Base-by-base conservation (phyloP, 2,797 vertebrate species). In the Alauda arvensis region DNA sequence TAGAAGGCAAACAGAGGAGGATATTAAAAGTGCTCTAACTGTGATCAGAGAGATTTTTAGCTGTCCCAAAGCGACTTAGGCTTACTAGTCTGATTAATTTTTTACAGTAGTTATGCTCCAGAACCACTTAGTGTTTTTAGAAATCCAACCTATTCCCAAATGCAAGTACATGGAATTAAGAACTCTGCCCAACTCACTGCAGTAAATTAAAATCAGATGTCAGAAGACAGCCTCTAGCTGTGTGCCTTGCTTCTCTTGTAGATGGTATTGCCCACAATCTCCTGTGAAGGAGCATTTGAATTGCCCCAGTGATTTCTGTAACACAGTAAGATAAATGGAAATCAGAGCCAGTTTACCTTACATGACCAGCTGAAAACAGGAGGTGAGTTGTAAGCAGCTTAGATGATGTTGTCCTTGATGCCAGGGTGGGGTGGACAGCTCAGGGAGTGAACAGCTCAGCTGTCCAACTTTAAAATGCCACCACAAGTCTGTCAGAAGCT, bases 141-240 rank as follows among this genome's bases (percentile, higher is more conserved):
- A 92, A 89, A 86, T 68, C 48, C 29, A 84, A 39, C 37, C 43
- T 85, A 74, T 55, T 91, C 45, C 20, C 65, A 84, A 74, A 72
- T 42, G 48, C 33, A 85, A 94, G 48, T 40, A 33, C 39, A 91
- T 51, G 68, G 68, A 91, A 93, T 84, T 79, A 84, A 93, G 34
- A 90, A 72, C 51, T 76, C 43, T 75, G 55, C 60, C 66, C 5
- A 1, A 48, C 53, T 83, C 69, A 31, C 43, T 92, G 52, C 21
- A 75, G 33, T 53, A 88, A 87, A 91, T 88, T 72, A 83, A 85
- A 91, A 91, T 85, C 87, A 91, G 66, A 65, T 87, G 59, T 71
- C 25, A 52, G 79, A 72, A 91, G 77, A 72, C 24, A 83, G 52
- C 40, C 40, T 83, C 37, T 80, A 83, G 59, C 56, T 87, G 16